Evolutionary conservation across 2,113 vertebrate species (phyloP).

Genomic region (Neodon shergylaensis): DNA sequence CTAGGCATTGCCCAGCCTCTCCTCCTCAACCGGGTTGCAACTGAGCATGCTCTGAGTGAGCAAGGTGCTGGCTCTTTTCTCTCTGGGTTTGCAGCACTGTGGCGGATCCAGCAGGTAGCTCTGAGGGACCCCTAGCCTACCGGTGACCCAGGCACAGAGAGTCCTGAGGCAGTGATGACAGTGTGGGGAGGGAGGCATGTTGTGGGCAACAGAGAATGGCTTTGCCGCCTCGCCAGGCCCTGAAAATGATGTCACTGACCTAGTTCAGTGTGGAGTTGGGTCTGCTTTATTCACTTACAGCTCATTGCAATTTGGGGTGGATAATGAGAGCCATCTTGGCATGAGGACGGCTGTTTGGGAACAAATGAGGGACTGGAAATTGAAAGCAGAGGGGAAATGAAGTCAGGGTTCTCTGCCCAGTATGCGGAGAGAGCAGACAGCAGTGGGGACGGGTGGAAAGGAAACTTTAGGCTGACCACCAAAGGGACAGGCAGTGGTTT

Average conservation of each 20-base stretch:
- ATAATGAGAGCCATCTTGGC: not conserved
- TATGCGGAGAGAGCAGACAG: not conserved
- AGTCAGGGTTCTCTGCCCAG: not conserved
- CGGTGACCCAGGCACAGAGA: not conserved
- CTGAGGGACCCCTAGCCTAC: rapidly evolving
- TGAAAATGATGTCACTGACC: no score
- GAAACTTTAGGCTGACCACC: not conserved
- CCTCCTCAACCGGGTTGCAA: not conserved
- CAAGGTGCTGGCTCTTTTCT: not conserved
- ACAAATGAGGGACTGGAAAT: not conserved
- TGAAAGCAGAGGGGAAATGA: not conserved
- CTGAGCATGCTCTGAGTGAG: not conserved
- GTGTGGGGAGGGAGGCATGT: not conserved
- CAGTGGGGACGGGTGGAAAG: not conserved
- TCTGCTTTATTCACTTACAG: not conserved
- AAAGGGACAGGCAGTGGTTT: no score
- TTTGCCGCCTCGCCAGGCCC: not conserved
- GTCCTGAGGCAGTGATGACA: not conserved
- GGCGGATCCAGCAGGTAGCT: not conserved
- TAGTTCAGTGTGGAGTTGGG: not conserved
- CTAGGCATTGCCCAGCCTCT: no score
- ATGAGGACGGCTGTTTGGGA: rapidly evolving
- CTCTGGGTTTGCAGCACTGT: not conserved
- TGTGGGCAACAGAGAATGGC: not conserved
- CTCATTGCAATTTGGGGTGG: not conserved